phyloP scores from a whole-genome alignment of 2,888 invertebrate genomes.

The Cataglyphis albicans region DNA sequence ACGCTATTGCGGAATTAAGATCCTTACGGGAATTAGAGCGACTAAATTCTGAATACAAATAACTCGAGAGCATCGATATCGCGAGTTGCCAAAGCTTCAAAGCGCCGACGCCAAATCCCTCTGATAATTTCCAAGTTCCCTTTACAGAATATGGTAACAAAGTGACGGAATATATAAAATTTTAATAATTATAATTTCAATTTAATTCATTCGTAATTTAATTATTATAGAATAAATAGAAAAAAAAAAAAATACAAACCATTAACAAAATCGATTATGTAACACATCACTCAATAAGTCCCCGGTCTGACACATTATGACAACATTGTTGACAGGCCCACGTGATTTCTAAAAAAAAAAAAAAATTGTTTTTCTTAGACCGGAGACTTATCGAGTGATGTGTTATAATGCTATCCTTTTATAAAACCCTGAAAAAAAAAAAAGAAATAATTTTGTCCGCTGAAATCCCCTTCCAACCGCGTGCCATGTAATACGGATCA shows the following conservation, averaged over 20 bases:
- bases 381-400: no score
- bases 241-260: neutral
- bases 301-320: no score
- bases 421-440: neutral
- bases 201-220: no score
- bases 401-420: neutral
- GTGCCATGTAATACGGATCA: neutral
- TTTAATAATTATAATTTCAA: neutral
- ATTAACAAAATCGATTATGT: no score
- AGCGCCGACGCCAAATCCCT: slow-evolving; percentile 20
- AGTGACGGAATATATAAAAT: neutral
- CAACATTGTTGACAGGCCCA: no score
- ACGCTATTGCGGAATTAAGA: slow-evolving; percentile 45
- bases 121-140: slow-evolving; percentile 16
- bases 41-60: slow-evolving; percentile 34
- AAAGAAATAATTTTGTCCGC: neutral
- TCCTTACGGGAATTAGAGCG: slow-evolving; percentile 34
- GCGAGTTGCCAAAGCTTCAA: slow-evolving; percentile 39
- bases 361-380: no score
- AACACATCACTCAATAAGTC: no score
- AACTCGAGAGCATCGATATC: slow-evolving; percentile 33
- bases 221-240: neutral
- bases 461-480: neutral
- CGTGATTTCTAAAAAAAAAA: no score
- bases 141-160: neutral